phyloP scores from a whole-genome alignment of 2,113 vertebrate species.

The Chauna torquata region DNA sequence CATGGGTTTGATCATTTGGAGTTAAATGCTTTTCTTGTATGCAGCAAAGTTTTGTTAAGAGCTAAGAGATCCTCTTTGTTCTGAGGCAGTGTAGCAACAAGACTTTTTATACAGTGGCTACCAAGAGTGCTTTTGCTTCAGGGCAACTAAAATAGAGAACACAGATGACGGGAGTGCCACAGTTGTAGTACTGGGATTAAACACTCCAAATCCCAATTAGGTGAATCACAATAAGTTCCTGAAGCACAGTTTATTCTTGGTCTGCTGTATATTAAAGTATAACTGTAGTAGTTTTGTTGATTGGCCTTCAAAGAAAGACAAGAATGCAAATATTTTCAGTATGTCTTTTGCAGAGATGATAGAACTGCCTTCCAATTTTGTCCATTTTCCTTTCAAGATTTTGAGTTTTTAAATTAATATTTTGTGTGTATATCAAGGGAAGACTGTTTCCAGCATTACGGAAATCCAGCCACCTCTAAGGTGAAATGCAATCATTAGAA shows the following conservation, averaged over 20 bases:
- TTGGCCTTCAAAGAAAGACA: neutral
- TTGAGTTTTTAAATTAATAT: neutral
- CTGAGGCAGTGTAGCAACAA: neutral
- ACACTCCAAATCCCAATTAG: neutral
- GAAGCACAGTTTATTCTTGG: neutral
- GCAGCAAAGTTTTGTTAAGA: neutral
- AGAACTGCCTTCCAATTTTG: neutral
- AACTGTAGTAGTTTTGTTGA: neutral
- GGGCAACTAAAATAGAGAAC: neutral
- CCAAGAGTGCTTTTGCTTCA: neutral
- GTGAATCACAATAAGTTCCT: neutral
- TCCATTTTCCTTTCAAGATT: neutral
- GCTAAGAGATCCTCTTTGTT: neutral
- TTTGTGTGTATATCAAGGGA: neutral
- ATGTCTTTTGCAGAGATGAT: neutral
- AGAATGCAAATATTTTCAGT: neutral
- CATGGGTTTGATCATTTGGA: neutral
- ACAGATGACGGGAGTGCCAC: neutral
- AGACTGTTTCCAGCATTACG: neutral
- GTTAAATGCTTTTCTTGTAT: neutral
- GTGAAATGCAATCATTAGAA: neutral
- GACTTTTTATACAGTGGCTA: neutral
- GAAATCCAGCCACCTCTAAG: neutral
- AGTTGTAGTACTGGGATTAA: neutral
- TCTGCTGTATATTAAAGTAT: neutral